These are phyloP conservation scores for Rhinophrynus dorsalis DNA, from an alignment of 2,797 vertebrate genomes.

Conservation along the genomic window DNA sequence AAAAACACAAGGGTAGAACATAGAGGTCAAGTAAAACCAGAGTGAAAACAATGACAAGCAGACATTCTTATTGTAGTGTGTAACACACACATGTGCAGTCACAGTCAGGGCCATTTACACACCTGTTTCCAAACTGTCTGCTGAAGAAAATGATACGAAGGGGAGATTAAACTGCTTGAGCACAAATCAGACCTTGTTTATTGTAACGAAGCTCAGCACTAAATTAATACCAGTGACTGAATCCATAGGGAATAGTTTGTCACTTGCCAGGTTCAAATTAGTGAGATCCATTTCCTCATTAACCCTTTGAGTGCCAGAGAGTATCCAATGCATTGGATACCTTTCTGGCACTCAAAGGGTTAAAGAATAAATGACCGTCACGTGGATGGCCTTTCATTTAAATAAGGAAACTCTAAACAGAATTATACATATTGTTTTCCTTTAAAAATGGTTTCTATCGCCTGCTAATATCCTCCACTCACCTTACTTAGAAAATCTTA, in stretches of 20 bases:
- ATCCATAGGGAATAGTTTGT: not conserved
- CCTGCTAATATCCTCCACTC: too few species aligned
- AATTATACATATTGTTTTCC: too few species aligned
- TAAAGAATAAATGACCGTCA: too few species aligned
- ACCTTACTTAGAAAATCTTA: too few species aligned
- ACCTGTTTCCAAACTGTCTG: not conserved
- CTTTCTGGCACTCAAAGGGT: too few species aligned
- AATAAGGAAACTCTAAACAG: too few species aligned
- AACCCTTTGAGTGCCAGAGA: too few species aligned
- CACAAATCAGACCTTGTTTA: conserved; percentile 9
- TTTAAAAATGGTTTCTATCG: too few species aligned
- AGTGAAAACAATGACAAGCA: not conserved
- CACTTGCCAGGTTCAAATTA: conserved; percentile 2
- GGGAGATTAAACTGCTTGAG: not conserved
- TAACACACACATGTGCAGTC: not conserved
- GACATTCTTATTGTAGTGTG: not conserved
- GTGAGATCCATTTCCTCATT: conserved; percentile 30
- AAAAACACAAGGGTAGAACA: too few species aligned
- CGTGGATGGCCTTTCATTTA: too few species aligned
- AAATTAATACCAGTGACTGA: not conserved
- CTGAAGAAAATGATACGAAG: not conserved
- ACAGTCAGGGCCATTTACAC: not conserved
- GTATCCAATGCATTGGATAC: too few species aligned
- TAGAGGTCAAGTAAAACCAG: not conserved
- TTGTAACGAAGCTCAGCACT: not conserved